phyloP scores from a whole-genome alignment of 37 sponge, comb jelly and placozoan genomes.

The Geodia barretti region DNA sequence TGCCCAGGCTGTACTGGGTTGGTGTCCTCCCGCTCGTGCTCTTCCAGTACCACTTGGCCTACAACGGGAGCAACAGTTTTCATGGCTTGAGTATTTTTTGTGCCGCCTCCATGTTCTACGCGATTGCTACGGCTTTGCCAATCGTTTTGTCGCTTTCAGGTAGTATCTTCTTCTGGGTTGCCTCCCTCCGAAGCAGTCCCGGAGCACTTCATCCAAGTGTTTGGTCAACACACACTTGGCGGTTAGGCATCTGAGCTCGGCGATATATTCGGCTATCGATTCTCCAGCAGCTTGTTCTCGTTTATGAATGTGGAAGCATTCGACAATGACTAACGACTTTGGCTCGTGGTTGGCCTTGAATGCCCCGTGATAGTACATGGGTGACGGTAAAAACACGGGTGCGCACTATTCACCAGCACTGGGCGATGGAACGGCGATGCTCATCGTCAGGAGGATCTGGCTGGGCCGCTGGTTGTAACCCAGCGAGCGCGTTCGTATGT shows the following conservation, averaged over 20 bases:
- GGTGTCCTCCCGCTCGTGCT: background rate
- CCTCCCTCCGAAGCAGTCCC: slow-evolving; percentile 22
- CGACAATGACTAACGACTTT: slow-evolving; percentile 20
- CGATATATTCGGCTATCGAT: slow-evolving; percentile 28
- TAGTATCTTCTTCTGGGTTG: slow-evolving; percentile 24
- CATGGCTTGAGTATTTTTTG: background rate
- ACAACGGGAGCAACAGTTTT: background rate
- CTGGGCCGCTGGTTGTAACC: no score
- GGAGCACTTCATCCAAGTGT: slow-evolving; percentile 25
- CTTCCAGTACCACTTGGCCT: background rate
- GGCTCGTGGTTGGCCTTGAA: slow-evolving; percentile 27
- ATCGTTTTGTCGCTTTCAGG: slow-evolving; percentile 4
- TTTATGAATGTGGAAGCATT: slow-evolving; percentile 21
- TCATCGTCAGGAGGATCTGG: no score
- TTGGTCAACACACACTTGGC: slow-evolving; percentile 23
- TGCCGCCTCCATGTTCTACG: slow-evolving; percentile 14
- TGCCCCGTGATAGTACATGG: background rate
- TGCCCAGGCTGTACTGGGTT: background rate
- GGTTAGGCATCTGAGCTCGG: slow-evolving; percentile 28
- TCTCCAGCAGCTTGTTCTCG: slow-evolving; percentile 20
- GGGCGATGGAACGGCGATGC: no score
- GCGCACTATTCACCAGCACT: no score
- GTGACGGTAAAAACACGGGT: no score
- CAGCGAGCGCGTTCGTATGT: no score
- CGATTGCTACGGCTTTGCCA: slow-evolving; percentile 16